A percentile compares a stretch with the other conserved stretches of the same genome.
These are phyloP conservation scores for Crenichthys baileyi DNA, from an alignment of 2,797 vertebrate genomes.

Conservation along the genomic window DNA sequence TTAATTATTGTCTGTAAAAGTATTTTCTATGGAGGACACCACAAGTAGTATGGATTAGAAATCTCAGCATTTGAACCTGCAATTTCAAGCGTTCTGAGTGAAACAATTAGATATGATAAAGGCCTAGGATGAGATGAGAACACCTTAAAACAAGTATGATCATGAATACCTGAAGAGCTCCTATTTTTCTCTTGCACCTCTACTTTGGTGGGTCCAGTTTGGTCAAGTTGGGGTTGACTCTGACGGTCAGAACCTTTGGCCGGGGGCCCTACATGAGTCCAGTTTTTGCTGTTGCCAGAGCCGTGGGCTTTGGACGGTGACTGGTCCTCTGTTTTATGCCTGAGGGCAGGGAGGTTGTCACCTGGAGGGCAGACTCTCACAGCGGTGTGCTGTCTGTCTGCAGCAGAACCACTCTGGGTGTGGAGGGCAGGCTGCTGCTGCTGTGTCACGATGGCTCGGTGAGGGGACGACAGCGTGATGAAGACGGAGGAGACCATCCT, in stretches of 20 bases:
- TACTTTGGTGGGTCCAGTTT: conserved; percentile 25
- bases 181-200: conserved; percentile 26
- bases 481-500: conserved; percentile 91
- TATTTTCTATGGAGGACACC: not conserved
- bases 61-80: not conserved
- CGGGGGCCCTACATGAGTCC: not conserved
- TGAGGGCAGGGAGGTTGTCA: conserved; percentile 35
- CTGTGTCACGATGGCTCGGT: conserved; percentile 74
- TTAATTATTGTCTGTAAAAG: not conserved
- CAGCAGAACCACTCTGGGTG: conserved; percentile 52
- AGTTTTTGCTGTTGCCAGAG: conserved; percentile 13
- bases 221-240: conserved; percentile 21
- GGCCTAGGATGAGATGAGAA: not conserved
- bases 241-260: conserved; percentile 19
- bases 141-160: not conserved
- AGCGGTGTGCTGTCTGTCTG: conserved; percentile 43
- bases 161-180: conserved; percentile 52
- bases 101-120: not conserved
- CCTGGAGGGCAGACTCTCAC: conserved; percentile 29
- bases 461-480: conserved; percentile 89
- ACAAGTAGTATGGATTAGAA: not conserved
- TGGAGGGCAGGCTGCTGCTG: conserved; percentile 66
- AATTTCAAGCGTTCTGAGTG: not conserved
- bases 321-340: conserved; percentile 46
- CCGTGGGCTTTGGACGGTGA: conserved; percentile 16